Conservation (phyloP, 1,140 invertebrate species). For the Anadara kagoshimensis region DNA sequence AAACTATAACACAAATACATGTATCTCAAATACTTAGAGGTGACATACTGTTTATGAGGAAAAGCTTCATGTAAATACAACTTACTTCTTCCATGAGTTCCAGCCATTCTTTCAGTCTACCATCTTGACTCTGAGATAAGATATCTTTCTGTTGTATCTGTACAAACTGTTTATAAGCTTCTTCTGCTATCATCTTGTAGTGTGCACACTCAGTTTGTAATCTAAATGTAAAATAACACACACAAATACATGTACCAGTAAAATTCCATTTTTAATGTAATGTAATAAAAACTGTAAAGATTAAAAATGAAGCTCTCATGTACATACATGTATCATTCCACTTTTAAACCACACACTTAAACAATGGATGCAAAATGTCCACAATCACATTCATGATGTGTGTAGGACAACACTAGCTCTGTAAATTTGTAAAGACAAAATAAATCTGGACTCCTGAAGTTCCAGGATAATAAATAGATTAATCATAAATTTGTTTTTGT, state of each 20-base stretch:
- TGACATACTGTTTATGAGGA: neutral
- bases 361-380: too few species aligned
- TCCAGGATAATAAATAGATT: too few species aligned
- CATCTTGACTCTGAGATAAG: constrained; percentile 66
- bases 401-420: too few species aligned
- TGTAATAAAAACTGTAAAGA: too few species aligned
- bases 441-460: too few species aligned
- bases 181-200: constrained; percentile 69
- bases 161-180: constrained; percentile 69
- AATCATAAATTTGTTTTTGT: too few species aligned
- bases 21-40: neutral
- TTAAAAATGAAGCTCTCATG: too few species aligned
- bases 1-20: neutral
- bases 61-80: constrained; percentile 1
- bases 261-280: too few species aligned
- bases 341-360: too few species aligned
- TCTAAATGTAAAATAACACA: constrained; percentile 39
- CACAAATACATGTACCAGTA: neutral
- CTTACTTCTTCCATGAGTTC: constrained; percentile 73
- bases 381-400: too few species aligned
- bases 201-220: constrained; percentile 69
- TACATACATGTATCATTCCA: too few species aligned
- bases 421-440: too few species aligned
- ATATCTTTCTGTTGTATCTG: constrained; percentile 70
- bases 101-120: constrained; percentile 69